Evolutionary conservation across 1,140 invertebrate species (phyloP).

Genomic region (Leptopilina boulardi): DNA sequence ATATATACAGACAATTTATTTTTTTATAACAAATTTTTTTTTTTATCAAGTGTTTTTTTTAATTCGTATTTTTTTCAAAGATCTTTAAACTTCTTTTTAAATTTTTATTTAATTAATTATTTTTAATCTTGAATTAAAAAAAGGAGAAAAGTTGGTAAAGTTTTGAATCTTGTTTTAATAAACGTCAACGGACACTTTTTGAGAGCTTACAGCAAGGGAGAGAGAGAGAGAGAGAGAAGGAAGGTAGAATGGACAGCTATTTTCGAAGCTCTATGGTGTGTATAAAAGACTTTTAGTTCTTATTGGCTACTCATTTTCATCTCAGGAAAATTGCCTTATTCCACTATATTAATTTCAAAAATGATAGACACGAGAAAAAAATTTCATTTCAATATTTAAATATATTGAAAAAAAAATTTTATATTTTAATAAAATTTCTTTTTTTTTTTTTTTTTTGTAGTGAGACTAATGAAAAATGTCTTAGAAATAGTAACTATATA

Average conservation of each 20-base stretch:
- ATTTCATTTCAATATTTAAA: neutral
- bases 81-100: no score
- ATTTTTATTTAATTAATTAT: no score
- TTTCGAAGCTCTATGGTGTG: neutral
- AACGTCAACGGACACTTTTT: neutral
- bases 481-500: no score
- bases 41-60: no score
- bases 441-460: no score
- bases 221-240: no score
- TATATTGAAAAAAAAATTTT: neutral
- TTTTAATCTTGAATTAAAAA: no score
- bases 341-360: neutral
- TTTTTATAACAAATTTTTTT: no score
- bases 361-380: neutral
- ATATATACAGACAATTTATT: no score
- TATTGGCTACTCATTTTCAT: constrained; percentile 12
- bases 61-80: no score
- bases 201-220: neutral
- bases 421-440: neutral
- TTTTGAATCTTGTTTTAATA: constrained; percentile 10
- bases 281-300: neutral
- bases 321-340: neutral
- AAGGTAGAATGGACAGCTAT: neutral
- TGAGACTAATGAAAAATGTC: no score
- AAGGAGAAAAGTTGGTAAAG: neutral